A percentile compares a stretch with the other conserved stretches of the same genome.
phyloP scores from a whole-genome alignment of 2,113 vertebrate species.

The Zeus faber region DNA sequence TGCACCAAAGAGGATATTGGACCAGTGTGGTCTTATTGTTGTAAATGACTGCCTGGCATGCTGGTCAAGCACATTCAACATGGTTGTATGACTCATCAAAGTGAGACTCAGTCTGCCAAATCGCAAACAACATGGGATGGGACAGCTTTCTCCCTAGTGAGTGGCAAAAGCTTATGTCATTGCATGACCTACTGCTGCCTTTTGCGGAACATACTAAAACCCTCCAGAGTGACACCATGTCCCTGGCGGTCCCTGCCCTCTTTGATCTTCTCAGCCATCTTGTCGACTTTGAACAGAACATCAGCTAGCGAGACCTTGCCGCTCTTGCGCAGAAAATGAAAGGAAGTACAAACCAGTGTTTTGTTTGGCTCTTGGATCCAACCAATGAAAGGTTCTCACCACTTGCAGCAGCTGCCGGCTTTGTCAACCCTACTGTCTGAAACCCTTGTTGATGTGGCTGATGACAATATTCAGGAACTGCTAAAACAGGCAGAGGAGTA shows the following conservation, averaged over 20 bases:
- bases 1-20: slow-evolving; percentile 19
- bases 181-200: slow-evolving; percentile 30
- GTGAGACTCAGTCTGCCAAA: slow-evolving; percentile 3
- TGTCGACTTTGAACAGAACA: slow-evolving; percentile 13
- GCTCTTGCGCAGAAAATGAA: too few species aligned
- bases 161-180: slow-evolving; percentile 18
- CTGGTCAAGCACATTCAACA: slow-evolving; percentile 32
- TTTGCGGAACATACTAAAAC: slow-evolving; percentile 34
- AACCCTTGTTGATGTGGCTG: slow-evolving; percentile 19
- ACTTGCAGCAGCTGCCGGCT: slow-evolving; percentile 22
- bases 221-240: too few species aligned
- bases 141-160: slow-evolving; percentile 30
- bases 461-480: slow-evolving; percentile 23
- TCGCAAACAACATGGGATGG: slow-evolving; percentile 20
- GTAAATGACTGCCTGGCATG: slow-evolving; percentile 25
- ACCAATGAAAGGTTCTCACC: too few species aligned
- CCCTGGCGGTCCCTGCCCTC: slow-evolving; percentile 23
- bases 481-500: slow-evolving; percentile 23
- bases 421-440: slow-evolving; percentile 26
- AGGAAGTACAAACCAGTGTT: slow-evolving; percentile 15
- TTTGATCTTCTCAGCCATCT: slow-evolving; percentile 19
- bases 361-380: slow-evolving; percentile 16
- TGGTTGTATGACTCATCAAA: slow-evolving; percentile 10
- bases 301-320: slow-evolving; percentile 8
- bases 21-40: slow-evolving; percentile 21